Evolutionary conservation across 2,113 vertebrate species (phyloP), one percentile per base, ranked within the genome.

Genomic region (Corvus cornix): DNA sequence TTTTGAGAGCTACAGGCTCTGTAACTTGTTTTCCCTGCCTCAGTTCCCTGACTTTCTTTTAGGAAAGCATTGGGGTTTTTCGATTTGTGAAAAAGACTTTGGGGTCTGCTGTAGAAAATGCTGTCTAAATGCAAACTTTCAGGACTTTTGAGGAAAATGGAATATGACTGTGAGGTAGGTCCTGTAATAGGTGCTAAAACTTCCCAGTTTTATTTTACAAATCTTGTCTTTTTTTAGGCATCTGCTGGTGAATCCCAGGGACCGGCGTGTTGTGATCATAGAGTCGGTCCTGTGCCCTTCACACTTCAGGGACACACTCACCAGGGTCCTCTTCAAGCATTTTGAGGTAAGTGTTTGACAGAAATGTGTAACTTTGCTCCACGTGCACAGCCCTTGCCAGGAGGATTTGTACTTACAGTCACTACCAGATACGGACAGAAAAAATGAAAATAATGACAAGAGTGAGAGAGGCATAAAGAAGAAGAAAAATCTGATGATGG

Each of bases 221-320:
- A 0, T 56, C 44, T 68, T 93, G 12, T 17, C 14, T 6, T 16
- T 64, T 94, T 95, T 41, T 84, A 99, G 99, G 80, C 99, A 99
- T 87, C 98, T 99, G 63, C 95, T 99, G 97, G 99, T 99, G 97
- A 99, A 99, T 92, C 99, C 99, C 89, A 98, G 99, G 93, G 99
- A 99, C 97, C 98, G 99, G 68, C 99, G 99, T 68, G 99, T 99
- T 96, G 99, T 99, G 87, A 97, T 99, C 86, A 98, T 99, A 33
- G 99, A 99, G 92, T 99, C 99, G 2, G 98, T 99, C 56, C 97
- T 99, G 72, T 99, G 99, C 90, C 99, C 99, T 19, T 99, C 99
- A 9, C 99, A 99, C 98, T 99, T 99, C 98, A 99, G 99, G 95
- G 99, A 99, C 95, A 99, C 99, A 0, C 98, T 99, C 88, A 98